Evolutionary conservation across 53 echinoderm and acorn worm species (phyloP).

Genomic region (Arbacia lixula): DNA sequence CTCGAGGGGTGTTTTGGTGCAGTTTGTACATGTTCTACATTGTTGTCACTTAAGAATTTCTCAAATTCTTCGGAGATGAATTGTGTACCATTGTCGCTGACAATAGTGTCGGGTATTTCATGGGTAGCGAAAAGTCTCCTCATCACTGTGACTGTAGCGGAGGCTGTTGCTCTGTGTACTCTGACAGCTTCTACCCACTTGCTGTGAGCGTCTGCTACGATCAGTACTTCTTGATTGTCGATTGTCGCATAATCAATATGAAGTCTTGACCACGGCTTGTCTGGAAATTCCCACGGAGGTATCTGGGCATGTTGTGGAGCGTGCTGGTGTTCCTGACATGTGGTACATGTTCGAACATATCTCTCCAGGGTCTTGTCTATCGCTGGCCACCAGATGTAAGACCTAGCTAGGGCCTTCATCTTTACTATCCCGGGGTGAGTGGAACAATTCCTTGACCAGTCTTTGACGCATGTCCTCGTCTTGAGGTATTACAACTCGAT

Average conservation of each 20-base stretch:
- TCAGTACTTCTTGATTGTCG: slow-evolving; percentile 23
- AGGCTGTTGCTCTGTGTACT: slow-evolving; percentile 35
- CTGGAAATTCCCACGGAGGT: slow-evolving; percentile 76
- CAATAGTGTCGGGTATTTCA: slow-evolving; percentile 66
- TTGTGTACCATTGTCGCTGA: slow-evolving; percentile 66
- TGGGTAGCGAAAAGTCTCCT: slow-evolving; percentile 62
- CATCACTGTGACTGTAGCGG: slow-evolving; percentile 50
- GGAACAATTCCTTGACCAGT: background rate
- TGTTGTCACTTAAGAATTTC: slow-evolving; percentile 49
- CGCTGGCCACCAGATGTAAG: slow-evolving; percentile 69
- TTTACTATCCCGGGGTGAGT: slow-evolving; percentile 71
- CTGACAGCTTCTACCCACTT: slow-evolving; percentile 64
- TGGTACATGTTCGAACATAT: background rate
- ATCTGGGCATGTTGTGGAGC: slow-evolving; percentile 39
- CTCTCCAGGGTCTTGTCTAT: slow-evolving; percentile 54
- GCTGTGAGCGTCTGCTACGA: slow-evolving; percentile 56
- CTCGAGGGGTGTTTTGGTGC: slow-evolving; percentile 69
- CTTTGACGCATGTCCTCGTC: slow-evolving; percentile 21
- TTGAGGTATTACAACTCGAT: slow-evolving; percentile 42
- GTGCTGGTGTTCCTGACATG: slow-evolving; percentile 58
- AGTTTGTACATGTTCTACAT: slow-evolving; percentile 68
- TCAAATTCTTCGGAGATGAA: slow-evolving; percentile 68
- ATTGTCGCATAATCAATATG: slow-evolving; percentile 36
- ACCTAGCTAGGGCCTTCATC: slow-evolving; percentile 67
- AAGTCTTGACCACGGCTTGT: slow-evolving; percentile 30